These are phyloP conservation scores for Drosophila ercepeae DNA, from an alignment of 1,140 invertebrate genomes.

Conservation along the genomic window DNA sequence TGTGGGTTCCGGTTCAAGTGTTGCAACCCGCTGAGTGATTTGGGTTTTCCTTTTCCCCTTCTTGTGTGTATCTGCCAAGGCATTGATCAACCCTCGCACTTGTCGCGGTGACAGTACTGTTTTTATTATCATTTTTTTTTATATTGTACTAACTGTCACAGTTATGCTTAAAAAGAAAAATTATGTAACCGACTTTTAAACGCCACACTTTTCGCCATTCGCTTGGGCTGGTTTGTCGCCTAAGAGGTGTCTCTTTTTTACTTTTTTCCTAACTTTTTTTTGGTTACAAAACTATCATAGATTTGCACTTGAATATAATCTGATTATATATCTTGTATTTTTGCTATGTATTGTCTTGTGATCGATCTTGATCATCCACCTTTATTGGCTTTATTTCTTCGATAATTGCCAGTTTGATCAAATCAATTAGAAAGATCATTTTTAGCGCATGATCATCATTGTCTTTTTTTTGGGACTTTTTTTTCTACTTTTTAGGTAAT, in stretches of 20 bases:
- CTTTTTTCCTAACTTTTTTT: neutral
- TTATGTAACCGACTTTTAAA: conserved; percentile 14
- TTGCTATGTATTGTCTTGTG: too few species aligned
- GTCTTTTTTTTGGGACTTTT: too few species aligned
- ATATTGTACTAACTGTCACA: conserved; percentile 4
- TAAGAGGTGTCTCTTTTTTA: neutral
- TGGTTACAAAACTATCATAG: neutral
- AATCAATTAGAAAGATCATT: neutral
- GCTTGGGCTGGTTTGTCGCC: conserved; percentile 4
- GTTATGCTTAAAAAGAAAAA: conserved; percentile 3
- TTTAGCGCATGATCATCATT: neutral
- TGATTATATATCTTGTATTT: neutral
- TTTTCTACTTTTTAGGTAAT: too few species aligned
- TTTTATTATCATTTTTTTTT: neutral
- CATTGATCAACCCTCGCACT: conserved; percentile 35
- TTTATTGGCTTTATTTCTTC: neutral
- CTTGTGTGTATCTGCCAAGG: neutral
- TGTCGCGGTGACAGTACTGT: neutral
- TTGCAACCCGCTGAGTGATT: conserved; percentile 33
- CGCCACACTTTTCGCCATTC: conserved; percentile 20
- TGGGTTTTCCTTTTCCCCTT: neutral
- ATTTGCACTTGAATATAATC: neutral
- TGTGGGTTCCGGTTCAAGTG: conserved; percentile 24
- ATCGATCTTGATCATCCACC: neutral
- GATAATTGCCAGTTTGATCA: neutral